phyloP scores from a whole-genome alignment of 1,140 invertebrate genomes.

The Saccostrea echinata region DNA sequence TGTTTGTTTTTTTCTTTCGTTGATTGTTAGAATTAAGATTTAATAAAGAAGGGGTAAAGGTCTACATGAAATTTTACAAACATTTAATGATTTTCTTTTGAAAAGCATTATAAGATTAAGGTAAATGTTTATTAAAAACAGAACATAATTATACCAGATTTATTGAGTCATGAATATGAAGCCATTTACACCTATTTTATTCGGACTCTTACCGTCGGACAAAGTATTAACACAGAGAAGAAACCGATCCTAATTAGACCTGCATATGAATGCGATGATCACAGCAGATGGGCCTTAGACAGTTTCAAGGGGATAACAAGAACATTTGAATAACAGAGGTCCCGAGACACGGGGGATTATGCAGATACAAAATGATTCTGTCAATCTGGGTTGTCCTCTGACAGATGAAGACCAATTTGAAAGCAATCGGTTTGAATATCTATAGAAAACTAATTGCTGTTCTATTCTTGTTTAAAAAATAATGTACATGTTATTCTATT shows the following conservation, averaged over 20 bases:
- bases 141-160: too few species aligned
- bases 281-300: not conserved
- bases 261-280: conserved; percentile 10
- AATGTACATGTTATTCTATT: too few species aligned
- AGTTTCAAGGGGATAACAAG: conserved; percentile 23
- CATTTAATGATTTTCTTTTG: too few species aligned
- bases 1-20: too few species aligned
- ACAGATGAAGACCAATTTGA: not conserved
- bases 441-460: conserved; percentile 10
- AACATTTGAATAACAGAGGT: not conserved
- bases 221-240: not conserved
- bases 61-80: too few species aligned
- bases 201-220: not conserved
- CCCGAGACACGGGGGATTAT: conserved; percentile 3
- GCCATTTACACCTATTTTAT: not conserved
- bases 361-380: conserved; percentile 34
- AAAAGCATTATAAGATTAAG: too few species aligned
- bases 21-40: too few species aligned
- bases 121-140: too few species aligned
- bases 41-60: too few species aligned
- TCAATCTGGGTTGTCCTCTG: not conserved
- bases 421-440: not conserved
- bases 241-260: not conserved
- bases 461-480: not conserved
- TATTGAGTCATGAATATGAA: not conserved